These are phyloP conservation scores for Temnothorax rugatulus DNA, from an alignment of 2,888 invertebrate species.

Conservation along the genomic window DNA sequence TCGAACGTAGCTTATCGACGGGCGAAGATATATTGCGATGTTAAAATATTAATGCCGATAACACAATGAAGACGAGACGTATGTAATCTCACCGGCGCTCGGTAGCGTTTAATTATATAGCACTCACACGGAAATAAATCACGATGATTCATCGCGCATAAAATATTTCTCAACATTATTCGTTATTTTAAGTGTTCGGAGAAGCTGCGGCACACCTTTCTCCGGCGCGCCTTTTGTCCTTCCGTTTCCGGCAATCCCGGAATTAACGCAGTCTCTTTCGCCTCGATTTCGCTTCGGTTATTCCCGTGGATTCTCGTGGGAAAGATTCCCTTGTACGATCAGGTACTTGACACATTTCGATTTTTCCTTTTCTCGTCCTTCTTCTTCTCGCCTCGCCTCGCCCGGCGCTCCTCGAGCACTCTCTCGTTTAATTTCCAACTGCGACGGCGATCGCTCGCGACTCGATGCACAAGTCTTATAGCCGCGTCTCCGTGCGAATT, in stretches of 20 bases:
- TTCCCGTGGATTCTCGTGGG: background rate
- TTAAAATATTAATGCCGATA: slow-evolving; percentile 41
- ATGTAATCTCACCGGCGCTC: slow-evolving; percentile 3
- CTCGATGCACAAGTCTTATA: slow-evolving; percentile 45
- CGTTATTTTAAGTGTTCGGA: background rate
- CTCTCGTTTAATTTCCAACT: slow-evolving; percentile 32
- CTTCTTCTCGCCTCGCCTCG: background rate
- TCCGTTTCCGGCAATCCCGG: slow-evolving; percentile 1
- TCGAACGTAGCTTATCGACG: slow-evolving; percentile 29
- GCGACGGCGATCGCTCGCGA: slow-evolving; percentile 23
- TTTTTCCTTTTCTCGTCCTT: background rate
- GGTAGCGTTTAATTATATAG: slow-evolving; percentile 13
- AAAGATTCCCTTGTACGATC: slow-evolving; percentile 31
- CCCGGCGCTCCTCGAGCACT: background rate
- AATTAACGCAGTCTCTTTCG: slow-evolving; percentile 7
- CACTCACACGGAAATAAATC: slow-evolving; percentile 27
- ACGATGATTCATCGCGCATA: slow-evolving; percentile 4
- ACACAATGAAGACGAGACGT: background rate
- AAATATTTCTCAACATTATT: background rate
- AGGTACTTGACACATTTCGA: slow-evolving; percentile 40
- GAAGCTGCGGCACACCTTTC: background rate
- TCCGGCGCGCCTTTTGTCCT: background rate
- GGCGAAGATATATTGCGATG: slow-evolving; percentile 4
- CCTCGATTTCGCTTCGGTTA: background rate
- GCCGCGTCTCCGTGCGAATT: slow-evolving; percentile 26